These are phyloP conservation scores for Noctua janthina DNA, from an alignment of 2,888 invertebrate genomes.

Conservation along the genomic window DNA sequence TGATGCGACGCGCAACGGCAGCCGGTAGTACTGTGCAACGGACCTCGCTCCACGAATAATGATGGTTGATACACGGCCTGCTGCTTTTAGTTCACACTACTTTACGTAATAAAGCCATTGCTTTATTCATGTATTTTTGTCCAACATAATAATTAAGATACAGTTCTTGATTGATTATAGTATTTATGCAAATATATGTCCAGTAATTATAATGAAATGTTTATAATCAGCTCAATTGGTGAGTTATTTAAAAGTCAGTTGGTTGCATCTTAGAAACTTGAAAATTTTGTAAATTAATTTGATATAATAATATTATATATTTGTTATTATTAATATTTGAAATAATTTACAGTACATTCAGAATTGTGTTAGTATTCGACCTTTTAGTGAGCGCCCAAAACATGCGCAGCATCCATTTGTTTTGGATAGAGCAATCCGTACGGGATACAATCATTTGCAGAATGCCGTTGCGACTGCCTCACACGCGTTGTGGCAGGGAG, in stretches of 20 bases:
- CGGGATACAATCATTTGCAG: not conserved
- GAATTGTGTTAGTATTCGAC: not conserved
- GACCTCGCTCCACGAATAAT: constrained; percentile 74
- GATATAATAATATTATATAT: too few relatives aligned
- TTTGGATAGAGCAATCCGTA: not conserved
- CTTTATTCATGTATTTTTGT: constrained; percentile 31
- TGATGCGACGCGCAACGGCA: constrained; percentile 12
- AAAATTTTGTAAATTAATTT: not conserved
- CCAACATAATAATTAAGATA: constrained; percentile 8
- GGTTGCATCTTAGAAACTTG: not conserved
- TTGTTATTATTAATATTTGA: too few relatives aligned
- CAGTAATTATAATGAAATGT: not conserved
- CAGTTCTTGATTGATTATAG: not conserved
- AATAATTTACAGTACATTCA: not conserved
- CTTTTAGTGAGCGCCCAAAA: not conserved
- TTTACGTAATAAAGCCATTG: constrained; percentile 79
- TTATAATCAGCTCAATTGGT: not conserved
- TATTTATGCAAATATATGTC: not conserved
- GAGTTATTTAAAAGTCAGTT: not conserved
- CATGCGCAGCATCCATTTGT: not conserved
- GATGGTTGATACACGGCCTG: constrained; percentile 80
- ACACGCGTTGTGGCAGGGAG: too few relatives aligned
- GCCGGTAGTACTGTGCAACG: constrained; percentile 36
- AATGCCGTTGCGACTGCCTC: too few relatives aligned
- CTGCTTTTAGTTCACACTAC: constrained; percentile 77